Evolutionary conservation across 2,797 vertebrate species (phyloP).

Genomic region (Amphiprion clarkii): DNA sequence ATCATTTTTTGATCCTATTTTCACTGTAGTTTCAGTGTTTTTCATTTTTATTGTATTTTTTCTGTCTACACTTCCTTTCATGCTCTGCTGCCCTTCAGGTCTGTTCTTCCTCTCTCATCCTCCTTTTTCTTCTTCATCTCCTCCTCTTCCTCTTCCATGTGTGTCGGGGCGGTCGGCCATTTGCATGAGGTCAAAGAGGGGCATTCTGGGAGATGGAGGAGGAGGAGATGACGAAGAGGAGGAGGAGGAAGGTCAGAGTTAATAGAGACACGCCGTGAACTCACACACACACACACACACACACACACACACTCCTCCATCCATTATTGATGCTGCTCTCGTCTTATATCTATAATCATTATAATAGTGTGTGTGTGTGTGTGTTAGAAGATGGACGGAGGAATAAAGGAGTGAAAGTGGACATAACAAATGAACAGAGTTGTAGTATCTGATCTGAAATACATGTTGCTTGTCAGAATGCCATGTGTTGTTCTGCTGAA

Average conservation of each 20-base stretch:
- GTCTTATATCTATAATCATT: slow-evolving; percentile 58
- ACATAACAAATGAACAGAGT: neutral
- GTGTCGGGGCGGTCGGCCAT: slow-evolving; percentile 48
- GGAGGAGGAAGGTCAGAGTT: slow-evolving; percentile 92
- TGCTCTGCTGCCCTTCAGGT: neutral
- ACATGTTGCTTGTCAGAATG: too few species aligned
- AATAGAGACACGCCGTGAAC: slow-evolving; percentile 86
- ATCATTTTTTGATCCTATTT: too few species aligned
- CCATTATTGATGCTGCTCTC: slow-evolving; percentile 65
- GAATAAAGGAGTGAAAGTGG: neutral
- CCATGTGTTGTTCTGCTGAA: too few species aligned
- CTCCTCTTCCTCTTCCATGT: neutral
- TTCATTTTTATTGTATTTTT: too few species aligned
- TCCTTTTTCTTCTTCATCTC: neutral
- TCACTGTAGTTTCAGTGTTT: too few species aligned
- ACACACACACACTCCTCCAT: slow-evolving; percentile 24
- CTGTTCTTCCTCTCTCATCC: neutral
- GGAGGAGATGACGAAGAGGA: slow-evolving; percentile 82
- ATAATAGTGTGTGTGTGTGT: slow-evolving; percentile 22
- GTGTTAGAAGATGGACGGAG: too few species aligned
- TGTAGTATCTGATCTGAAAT: too few species aligned
- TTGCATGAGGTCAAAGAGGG: slow-evolving; percentile 83
- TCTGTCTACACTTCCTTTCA: neutral
- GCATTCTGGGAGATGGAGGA: slow-evolving; percentile 89
- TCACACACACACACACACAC: slow-evolving; percentile 8